Conservation (phyloP, 2,888 invertebrate species). For the Muscina levida region DNA sequence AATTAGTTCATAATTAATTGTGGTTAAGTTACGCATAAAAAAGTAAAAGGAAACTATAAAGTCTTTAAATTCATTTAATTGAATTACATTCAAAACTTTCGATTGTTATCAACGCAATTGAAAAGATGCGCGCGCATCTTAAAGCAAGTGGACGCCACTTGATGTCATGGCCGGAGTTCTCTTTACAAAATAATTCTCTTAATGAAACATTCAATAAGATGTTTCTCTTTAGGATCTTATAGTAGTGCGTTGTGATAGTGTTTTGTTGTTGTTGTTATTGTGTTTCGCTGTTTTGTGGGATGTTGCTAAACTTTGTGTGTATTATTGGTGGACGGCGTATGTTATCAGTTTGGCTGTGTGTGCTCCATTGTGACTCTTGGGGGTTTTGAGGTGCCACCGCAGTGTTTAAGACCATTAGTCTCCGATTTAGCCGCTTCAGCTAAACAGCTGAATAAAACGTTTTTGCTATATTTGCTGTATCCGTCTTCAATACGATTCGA, state of each 20-base stretch:
- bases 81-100: conserved; percentile 8
- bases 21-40: not conserved
- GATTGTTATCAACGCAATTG: not conserved
- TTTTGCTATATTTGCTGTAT: conserved; percentile 15
- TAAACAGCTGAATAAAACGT: conserved; percentile 40
- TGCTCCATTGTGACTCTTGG: conserved; percentile 19
- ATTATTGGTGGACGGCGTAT: too few species aligned
- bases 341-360: conserved; percentile 35
- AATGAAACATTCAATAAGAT: too few species aligned
- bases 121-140: conserved; percentile 12
- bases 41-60: not conserved
- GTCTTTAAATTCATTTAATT: not conserved
- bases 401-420: conserved; percentile 63
- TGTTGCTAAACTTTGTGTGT: conserved; percentile 50
- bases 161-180: conserved; percentile 7
- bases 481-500: conserved; percentile 41
- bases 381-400: conserved; percentile 57
- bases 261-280: conserved; percentile 19
- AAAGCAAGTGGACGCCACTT: not conserved
- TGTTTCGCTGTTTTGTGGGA: conserved; percentile 23
- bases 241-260: conserved; percentile 2
- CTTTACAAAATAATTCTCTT: not conserved
- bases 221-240: conserved; percentile 17
- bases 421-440: conserved; percentile 56
- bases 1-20: conserved; percentile 8